Conservation (phyloP, 2,888 invertebrate species). For the Sarcophaga caerulescens region DNA sequence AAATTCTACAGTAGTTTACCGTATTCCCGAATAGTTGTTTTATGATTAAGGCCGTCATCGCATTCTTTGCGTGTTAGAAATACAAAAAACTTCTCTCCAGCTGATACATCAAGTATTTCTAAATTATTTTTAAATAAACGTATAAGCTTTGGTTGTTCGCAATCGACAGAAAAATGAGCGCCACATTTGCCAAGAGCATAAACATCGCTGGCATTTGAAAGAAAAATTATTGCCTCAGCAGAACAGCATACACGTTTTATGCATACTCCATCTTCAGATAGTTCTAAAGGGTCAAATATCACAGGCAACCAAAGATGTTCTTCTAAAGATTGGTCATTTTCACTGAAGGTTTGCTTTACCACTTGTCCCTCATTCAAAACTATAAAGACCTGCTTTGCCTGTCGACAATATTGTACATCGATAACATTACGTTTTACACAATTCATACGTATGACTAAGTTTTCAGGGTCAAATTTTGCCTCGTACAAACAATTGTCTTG, state of each 20-base stretch:
- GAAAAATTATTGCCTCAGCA: conserved; percentile 78
- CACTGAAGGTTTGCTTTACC: conserved; percentile 61
- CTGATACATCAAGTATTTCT: conserved; percentile 86
- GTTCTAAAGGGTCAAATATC: conserved; percentile 78
- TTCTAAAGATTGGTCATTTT: conserved; percentile 41
- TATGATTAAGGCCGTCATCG: background rate
- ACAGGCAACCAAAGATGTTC: conserved; percentile 74
- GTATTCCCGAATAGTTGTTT: conserved; percentile 10
- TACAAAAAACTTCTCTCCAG: conserved; percentile 90
- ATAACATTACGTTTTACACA: conserved; percentile 71
- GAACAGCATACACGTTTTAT: conserved; percentile 78
- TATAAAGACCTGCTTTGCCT: conserved; percentile 72
- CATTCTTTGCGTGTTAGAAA: conserved; percentile 81
- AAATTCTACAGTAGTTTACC: conserved; percentile 25
- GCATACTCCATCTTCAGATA: conserved; percentile 76
- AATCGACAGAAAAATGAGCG: conserved; percentile 79
- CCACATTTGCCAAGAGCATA: conserved; percentile 80
- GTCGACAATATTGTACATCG: conserved; percentile 75
- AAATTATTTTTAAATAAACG: conserved; percentile 79
- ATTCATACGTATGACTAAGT: conserved; percentile 68
- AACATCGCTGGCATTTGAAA: conserved; percentile 75
- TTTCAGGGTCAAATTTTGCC: conserved; percentile 54
- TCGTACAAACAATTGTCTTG: conserved; percentile 52
- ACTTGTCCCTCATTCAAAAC: conserved; percentile 70
- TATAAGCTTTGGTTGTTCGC: conserved; percentile 76